Percentiles rank a stretch among this genome's conserved stretches.
These are phyloP conservation scores for Dipodomys ordii DNA, from an alignment of 2,113 vertebrate species.

Conservation along the genomic window DNA sequence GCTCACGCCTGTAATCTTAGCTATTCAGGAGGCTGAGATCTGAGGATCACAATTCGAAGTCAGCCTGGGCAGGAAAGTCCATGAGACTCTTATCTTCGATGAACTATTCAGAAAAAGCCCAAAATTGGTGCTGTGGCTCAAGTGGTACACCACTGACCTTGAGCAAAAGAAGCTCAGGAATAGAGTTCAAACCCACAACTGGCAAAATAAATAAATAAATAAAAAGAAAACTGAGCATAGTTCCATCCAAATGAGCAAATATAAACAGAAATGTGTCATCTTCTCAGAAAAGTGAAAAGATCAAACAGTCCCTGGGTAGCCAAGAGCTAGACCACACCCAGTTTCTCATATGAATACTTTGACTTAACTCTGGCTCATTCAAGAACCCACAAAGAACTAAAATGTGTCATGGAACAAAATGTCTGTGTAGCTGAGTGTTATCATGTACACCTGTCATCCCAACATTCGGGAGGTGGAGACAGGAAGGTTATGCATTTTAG, in stretches of 20 bases:
- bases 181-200: no score
- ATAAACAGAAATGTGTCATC: neutral
- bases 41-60: no score
- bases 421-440: neutral
- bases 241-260: neutral
- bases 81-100: no score
- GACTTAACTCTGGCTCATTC: neutral
- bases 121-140: no score
- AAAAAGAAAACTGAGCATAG: neutral
- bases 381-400: neutral
- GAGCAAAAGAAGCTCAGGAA: no score
- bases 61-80: no score
- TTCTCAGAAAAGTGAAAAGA: constrained; percentile 46
- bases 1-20: no score
- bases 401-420: neutral
- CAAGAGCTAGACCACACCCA: neutral
- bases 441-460: neutral
- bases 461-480: neutral
- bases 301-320: neutral
- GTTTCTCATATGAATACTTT: neutral
- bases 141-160: no score
- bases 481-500: neutral
- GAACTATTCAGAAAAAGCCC: no score
- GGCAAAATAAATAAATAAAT: neutral
- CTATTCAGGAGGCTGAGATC: no score